Conservation (phyloP, 1,140 invertebrate species). For the Homalodisca vitripennis region DNA sequence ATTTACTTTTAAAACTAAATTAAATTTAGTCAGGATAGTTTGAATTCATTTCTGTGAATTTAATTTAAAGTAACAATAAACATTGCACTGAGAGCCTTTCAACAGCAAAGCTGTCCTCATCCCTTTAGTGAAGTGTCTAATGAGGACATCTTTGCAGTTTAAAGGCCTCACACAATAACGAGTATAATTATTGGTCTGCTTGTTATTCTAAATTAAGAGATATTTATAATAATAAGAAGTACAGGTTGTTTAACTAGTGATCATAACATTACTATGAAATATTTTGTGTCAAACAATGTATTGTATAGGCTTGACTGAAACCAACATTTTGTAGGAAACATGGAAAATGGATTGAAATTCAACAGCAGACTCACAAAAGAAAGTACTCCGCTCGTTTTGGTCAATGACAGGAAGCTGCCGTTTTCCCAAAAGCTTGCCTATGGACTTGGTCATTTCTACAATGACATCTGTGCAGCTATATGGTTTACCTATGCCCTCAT, state of each 20-base stretch:
- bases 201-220: not conserved
- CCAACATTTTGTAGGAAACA: constrained; percentile 11
- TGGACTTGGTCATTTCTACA: constrained; percentile 85
- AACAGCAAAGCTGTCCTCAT: too few species aligned
- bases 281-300: not conserved
- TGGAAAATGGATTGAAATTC: constrained; percentile 28
- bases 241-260: not conserved
- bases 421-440: constrained; percentile 60
- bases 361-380: constrained; percentile 17
- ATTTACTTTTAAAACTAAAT: too few species aligned
- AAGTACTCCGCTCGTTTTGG: not conserved
- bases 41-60: too few species aligned
- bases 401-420: constrained; percentile 4
- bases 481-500: constrained; percentile 93
- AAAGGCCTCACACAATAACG: too few species aligned
- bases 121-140: too few species aligned
- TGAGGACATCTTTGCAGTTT: too few species aligned
- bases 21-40: too few species aligned
- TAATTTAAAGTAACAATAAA: too few species aligned
- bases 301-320: not conserved
- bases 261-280: not conserved
- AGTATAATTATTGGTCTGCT: too few species aligned
- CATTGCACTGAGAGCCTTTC: too few species aligned
- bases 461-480: constrained; percentile 88
- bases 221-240: not conserved